Conservation (phyloP, 2,113 vertebrate genomes). For the Vulpes ferrilata region DNA sequence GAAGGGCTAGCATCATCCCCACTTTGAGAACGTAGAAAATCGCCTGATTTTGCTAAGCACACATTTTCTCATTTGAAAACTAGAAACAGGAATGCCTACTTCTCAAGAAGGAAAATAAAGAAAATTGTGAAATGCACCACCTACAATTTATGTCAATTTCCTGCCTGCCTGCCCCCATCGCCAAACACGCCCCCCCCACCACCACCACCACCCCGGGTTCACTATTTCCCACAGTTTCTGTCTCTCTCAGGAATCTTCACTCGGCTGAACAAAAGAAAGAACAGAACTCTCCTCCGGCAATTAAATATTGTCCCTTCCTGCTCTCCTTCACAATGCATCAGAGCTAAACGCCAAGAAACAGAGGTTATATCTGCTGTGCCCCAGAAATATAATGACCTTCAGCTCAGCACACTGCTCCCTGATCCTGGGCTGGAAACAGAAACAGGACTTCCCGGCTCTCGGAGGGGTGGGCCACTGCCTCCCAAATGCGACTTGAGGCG, state of each 20-base stretch:
- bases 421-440: not conserved
- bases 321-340: not conserved
- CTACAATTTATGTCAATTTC: not conserved
- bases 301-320: not conserved
- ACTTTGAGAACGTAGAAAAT: not conserved
- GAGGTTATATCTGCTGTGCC: not conserved
- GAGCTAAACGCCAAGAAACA: not conserved
- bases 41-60: not conserved
- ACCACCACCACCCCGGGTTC: not conserved
- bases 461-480: not conserved
- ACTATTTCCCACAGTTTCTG: not conserved
- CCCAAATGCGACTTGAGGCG: not conserved
- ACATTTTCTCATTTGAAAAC: slow-evolving; percentile 20
- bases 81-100: not conserved
- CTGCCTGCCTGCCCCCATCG: not conserved
- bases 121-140: not conserved
- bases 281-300: not conserved
- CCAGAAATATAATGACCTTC: not conserved
- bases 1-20: not conserved
- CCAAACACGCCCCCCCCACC: not conserved
- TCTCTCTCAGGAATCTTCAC: not conserved
- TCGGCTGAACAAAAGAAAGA: not conserved
- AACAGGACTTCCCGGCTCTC: not conserved
- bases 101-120: not conserved
- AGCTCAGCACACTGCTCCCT: not conserved